Evolutionary conservation across 2,113 vertebrate species (phyloP).

Genomic region (Ciconia stormi): DNA sequence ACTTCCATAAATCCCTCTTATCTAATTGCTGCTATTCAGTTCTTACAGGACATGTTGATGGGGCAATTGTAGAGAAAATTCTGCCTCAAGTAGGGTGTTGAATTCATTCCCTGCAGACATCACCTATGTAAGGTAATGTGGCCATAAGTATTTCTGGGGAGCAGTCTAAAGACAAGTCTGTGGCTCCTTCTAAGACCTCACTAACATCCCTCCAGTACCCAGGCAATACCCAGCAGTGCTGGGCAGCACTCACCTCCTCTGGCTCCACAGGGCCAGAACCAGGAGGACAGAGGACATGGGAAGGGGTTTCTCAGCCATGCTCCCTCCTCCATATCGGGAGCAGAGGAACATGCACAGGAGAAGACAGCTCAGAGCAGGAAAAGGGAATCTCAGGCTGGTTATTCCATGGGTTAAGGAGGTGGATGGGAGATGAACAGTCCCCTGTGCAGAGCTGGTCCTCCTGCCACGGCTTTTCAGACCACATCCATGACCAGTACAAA

Average conservation of each 20-base stretch:
- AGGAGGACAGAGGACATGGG: background rate
- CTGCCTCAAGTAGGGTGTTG: background rate
- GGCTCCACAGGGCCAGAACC: background rate
- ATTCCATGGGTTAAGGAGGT: background rate
- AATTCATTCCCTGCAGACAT: background rate
- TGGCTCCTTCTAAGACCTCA: background rate
- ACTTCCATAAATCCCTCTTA: background rate
- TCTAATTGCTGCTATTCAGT: background rate
- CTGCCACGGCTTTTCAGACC: background rate
- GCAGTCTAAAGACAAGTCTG: background rate
- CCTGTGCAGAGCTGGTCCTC: background rate
- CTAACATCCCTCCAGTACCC: background rate
- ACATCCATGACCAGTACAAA: background rate
- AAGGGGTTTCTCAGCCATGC: background rate
- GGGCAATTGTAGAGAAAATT: background rate
- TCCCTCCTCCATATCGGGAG: fast-evolving
- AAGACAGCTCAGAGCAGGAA: background rate
- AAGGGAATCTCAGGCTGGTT: background rate
- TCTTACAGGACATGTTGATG: background rate
- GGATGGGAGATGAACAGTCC: background rate
- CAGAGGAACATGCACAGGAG: background rate
- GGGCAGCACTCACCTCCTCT: background rate
- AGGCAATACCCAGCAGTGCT: background rate
- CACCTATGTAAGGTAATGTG: background rate
- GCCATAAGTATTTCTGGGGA: background rate